Evolutionary conservation across 1,140 invertebrate genomes (phyloP).

Genomic region (Apis florea): DNA sequence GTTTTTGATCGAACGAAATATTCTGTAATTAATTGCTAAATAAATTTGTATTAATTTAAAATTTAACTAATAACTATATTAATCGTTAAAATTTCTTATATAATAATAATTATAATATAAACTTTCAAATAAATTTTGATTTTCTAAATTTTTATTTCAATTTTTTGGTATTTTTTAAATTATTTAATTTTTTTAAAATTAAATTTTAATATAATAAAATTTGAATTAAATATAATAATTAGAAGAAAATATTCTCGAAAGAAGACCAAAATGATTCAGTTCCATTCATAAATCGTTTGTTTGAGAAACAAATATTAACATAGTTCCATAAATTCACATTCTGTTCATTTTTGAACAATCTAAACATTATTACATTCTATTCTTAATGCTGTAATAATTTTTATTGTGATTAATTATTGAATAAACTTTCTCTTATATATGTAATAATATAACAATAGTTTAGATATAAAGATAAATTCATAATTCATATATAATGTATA

Average conservation of each 20-base stretch:
- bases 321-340: too few relatives aligned
- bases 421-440: too few relatives aligned
- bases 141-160: not conserved
- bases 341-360: too few relatives aligned
- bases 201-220: not conserved
- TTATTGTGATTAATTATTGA: too few relatives aligned
- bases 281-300: too few relatives aligned
- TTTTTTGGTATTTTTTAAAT: not conserved
- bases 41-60: not conserved
- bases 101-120: not conserved
- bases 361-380: too few relatives aligned
- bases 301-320: too few relatives aligned
- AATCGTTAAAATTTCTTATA: not conserved
- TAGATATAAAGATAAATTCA: too few relatives aligned
- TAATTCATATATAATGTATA: too few relatives aligned
- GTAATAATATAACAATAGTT: too few relatives aligned
- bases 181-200: not conserved
- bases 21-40: not conserved
- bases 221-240: not conserved
- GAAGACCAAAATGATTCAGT: not conserved
- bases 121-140: not conserved
- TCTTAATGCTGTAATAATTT: too few relatives aligned
- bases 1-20: not conserved
- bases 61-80: not conserved
- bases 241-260: not conserved